These are phyloP conservation scores for Conomelus anceps DNA, from an alignment of 2,888 invertebrate species.

Conservation along the genomic window DNA sequence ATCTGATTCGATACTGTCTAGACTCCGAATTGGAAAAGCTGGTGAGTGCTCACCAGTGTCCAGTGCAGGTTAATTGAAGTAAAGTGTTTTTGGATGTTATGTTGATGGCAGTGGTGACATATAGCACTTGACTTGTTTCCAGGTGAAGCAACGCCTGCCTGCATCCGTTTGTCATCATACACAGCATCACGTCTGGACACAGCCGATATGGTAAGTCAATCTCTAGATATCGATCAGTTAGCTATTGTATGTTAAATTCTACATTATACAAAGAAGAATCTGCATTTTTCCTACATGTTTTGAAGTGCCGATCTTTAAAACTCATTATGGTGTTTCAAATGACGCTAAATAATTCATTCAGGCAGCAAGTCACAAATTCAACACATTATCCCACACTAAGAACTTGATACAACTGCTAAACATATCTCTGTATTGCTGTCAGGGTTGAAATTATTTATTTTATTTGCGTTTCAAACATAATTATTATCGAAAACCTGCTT, in stretches of 20 bases:
- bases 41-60: background rate
- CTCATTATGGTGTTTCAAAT: no score
- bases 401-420: no score
- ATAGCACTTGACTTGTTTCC: slow-evolving; percentile 19
- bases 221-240: background rate
- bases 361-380: no score
- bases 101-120: background rate
- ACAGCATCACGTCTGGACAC: slow-evolving; percentile 49
- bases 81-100: background rate
- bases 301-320: no score
- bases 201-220: slow-evolving; percentile 67
- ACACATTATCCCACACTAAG: no score
- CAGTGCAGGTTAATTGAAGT: background rate
- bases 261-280: background rate
- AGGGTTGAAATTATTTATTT: no score
- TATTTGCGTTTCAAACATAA: no score
- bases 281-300: no score
- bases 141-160: slow-evolving; percentile 32
- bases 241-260: no score
- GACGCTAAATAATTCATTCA: no score
- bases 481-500: no score
- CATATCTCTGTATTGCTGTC: no score
- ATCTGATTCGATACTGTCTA: background rate
- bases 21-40: background rate
- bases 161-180: slow-evolving; percentile 30